Base-by-base conservation (phyloP, 2,797 vertebrate genomes). In the Capromys pilorides region DNA sequence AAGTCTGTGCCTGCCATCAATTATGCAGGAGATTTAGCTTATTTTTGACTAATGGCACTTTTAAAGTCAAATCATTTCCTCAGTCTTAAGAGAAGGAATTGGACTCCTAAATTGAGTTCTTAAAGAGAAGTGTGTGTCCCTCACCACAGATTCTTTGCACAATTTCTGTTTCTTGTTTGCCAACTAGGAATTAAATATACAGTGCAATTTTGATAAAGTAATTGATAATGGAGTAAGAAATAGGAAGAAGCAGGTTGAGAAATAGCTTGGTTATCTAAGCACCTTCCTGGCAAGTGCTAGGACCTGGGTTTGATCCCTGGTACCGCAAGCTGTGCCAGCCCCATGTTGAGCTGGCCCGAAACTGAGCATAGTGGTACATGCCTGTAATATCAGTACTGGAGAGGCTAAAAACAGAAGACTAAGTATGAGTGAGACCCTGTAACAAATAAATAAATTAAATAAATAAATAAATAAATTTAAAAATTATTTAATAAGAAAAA, bases 51-150 rank as follows among this genome's bases (percentile, higher is more conserved):
- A 98, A 97, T 96, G 97, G 97, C 96, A 97, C 96, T 98, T 98
- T 98, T 98, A 98, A 92, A 97, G 97, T 95, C 95, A 97, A 98
- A 96, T 95, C 94, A 98, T 98, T 98, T 98, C 97, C 95, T 96
- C 94, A 94, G 77, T 97, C 96, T 96, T 96, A 97, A 93, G 97
- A 98, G 97, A 97, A 98, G 94, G 92, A 92, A 96, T 98, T 96
- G 97, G 91, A 95, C 93, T 95, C 96, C 94, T 75, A 71, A 93
- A 97, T 91, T 95, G 96, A 97, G 97, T 91, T 92, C 92, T 96
- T 96, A 62, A 73, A 89, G 14, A 94, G n/a, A 26, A 41, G n/a
- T 7, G 7, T 64, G n/a, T 41, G n/a, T n/a, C 77, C 71, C 62
- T 86, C 26, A 54, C 73, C 71, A 91, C 14, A 88, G 33, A 73